Evolutionary conservation across 2,888 invertebrate genomes (phyloP).

Genomic region (Pristionchus entomophagus): DNA sequence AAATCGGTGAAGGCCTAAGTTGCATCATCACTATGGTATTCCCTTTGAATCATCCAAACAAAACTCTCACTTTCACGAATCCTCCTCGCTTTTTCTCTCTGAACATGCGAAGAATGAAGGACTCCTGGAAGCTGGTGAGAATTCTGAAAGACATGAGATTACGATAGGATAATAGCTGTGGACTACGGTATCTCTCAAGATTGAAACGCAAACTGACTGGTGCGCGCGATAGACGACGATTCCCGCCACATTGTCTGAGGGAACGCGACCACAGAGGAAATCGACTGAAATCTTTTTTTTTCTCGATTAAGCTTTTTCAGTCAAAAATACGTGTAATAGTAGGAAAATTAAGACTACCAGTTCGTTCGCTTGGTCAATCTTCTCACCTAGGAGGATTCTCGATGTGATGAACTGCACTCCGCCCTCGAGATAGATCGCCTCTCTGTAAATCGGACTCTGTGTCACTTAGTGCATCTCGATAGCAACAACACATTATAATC

Average conservation of each 20-base stretch:
- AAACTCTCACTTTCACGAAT: constrained; percentile 83
- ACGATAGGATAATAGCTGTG: background rate
- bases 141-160: constrained; percentile 57
- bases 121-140: constrained; percentile 71
- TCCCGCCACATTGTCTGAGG: constrained; percentile 90
- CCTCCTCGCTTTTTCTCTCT: constrained; percentile 85
- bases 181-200: background rate
- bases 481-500: background rate
- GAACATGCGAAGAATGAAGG: constrained; percentile 82
- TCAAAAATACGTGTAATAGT: too few relatives aligned
- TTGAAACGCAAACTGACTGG: background rate
- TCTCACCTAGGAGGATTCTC: constrained; percentile 85
- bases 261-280: constrained; percentile 91
- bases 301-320: too few relatives aligned
- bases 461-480: background rate
- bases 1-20: constrained; percentile 80
- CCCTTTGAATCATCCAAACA: too few relatives aligned
- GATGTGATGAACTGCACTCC: constrained; percentile 95
- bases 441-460: constrained; percentile 61
- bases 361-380: background rate
- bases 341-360: background rate
- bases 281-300: constrained; percentile 85
- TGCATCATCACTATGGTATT: background rate
- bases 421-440: constrained; percentile 87
- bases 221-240: constrained; percentile 89